phyloP scores from a whole-genome alignment of 2,888 invertebrate genomes.

The Pristionchus exspectatus region DNA sequence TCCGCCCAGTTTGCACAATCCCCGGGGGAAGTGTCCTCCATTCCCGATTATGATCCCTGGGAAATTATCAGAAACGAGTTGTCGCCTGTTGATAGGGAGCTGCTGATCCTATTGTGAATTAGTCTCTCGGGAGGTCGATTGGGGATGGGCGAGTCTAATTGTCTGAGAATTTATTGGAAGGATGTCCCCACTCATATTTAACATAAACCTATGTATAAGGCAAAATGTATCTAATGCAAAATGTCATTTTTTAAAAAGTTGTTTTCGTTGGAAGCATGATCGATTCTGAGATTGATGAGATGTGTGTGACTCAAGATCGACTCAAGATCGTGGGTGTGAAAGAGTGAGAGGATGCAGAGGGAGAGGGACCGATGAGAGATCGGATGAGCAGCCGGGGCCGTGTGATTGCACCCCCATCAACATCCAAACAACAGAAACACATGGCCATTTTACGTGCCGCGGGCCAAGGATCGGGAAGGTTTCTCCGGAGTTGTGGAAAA shows the following conservation, averaged over 20 bases:
- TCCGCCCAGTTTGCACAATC: conserved; percentile 1
- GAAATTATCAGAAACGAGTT: conserved; percentile 40
- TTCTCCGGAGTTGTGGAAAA: not conserved
- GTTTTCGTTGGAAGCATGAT: not conserved
- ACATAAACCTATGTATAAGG: too few relatives aligned
- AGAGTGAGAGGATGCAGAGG: not conserved
- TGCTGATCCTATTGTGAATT: not conserved
- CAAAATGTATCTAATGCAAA: too few relatives aligned
- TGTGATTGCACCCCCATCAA: conserved; percentile 38
- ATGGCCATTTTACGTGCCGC: conserved; percentile 7
- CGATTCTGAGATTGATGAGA: not conserved
- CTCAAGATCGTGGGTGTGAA: conserved; percentile 42
- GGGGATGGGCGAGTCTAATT: conserved; percentile 22
- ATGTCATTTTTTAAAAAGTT: not conserved
- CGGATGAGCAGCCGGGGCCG: not conserved
- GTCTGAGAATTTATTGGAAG: not conserved
- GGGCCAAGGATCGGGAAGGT: not conserved
- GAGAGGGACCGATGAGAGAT: conserved; percentile 35
- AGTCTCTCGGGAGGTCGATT: not conserved
- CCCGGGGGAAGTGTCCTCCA: conserved; percentile 34
- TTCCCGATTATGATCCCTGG: conserved; percentile 41
- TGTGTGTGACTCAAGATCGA: not conserved
- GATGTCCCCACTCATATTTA: too few relatives aligned
- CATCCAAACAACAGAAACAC: conserved; percentile 46
- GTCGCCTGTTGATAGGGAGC: conserved; percentile 27